Base-by-base conservation (phyloP, 2,888 invertebrate species). In the Odontocerum albicorne region DNA sequence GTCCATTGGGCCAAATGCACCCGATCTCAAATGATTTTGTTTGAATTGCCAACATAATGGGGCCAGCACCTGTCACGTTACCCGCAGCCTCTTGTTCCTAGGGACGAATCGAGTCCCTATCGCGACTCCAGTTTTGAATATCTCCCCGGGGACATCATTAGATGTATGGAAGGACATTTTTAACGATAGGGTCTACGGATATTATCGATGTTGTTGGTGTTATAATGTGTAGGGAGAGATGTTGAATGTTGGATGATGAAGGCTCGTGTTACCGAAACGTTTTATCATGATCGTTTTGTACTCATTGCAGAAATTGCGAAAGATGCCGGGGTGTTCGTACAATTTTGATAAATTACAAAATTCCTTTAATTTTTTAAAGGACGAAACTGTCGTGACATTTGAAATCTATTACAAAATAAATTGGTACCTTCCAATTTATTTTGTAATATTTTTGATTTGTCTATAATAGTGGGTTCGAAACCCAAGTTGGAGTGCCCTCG, bases 71-170 rank as follows among this genome's bases (percentile, higher is more conserved):
- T 43, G 43, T 43, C 27, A 31, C 22, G 7, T 2, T 39, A n/a
- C 39, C 7, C 13, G 39, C n/a, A 4, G 7, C 6, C 6, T 15
- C 16, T 7, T 3, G 16, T 12, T n/a, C 15, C 39, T 3, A 39
- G 16, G 15, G 3, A 13, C 16, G 20, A 3, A 12, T 13, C 6
- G n/a, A 7, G 13, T 42, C 12, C 20, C 12, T 6, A 7, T 21
- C 3, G 20, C n/a, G 31, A 21, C 7, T 16, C 12, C 21, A 16
- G 7, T 27, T 40, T 15, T 20, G 17, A 43, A 43, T 16, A 15
- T n/a, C 13, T 43, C 43, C 43, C 43, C 27, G 12, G 31, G 40
- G 40, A 17, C 20, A 8, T 40, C 40, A 40, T 40, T 40, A 40
- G 3, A 27, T 7, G 6, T n/a, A n/a, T n/a, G 15, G 38, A 15